A percentile compares a stretch with the other conserved stretches of the same genome.
Conservation (phyloP, 2,113 vertebrate genomes). For the Glaucidium brasilianum region DNA sequence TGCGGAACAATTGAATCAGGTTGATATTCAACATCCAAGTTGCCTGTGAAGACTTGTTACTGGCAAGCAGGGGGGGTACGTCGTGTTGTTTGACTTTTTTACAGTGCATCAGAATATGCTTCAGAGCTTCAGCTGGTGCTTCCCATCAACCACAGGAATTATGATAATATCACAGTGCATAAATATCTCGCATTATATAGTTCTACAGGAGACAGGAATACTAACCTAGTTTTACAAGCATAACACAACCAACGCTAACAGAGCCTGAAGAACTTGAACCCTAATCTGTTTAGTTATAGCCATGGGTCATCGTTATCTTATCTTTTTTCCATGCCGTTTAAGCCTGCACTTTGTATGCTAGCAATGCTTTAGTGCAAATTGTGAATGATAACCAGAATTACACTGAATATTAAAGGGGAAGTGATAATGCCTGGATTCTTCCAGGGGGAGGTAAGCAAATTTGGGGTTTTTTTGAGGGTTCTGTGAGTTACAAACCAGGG, state of each 20-base stretch:
- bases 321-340: background rate
- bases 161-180: background rate
- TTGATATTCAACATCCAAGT: background rate
- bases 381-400: background rate
- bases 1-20: background rate
- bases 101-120: background rate
- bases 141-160: background rate
- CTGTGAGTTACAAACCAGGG: background rate
- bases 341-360: background rate
- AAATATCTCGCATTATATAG: background rate
- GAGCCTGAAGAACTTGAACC: background rate
- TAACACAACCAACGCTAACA: background rate
- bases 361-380: background rate
- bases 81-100: background rate
- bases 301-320: background rate
- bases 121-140: background rate
- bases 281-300: background rate
- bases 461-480: background rate
- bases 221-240: background rate
- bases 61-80: background rate
- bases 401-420: background rate
- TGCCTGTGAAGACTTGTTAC: background rate
- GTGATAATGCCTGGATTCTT: background rate
- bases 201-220: background rate
- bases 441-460: background rate